Conservation (phyloP, 2,888 invertebrate species). For the Ametastegia equiseti region DNA sequence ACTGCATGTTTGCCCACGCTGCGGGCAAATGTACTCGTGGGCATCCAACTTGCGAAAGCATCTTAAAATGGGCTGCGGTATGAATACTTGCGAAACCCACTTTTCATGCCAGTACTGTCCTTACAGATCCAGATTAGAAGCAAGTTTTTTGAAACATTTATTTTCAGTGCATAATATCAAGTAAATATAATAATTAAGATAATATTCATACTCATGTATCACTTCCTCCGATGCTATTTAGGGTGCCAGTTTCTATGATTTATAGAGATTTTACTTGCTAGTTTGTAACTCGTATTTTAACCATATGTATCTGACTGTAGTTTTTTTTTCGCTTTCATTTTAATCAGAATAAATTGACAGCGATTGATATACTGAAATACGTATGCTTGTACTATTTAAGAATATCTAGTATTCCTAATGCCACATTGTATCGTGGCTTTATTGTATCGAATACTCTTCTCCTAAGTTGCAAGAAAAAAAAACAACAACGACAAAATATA, state of each 20-base stretch:
- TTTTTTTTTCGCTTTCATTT: neutral
- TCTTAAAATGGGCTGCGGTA: conserved; percentile 74
- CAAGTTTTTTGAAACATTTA: conserved; percentile 73
- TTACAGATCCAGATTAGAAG: conserved; percentile 75
- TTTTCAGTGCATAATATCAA: conserved; percentile 75
- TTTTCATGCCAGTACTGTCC: conserved; percentile 76
- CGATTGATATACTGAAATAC: neutral
- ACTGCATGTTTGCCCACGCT: conserved; percentile 73
- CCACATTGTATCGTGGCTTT: conserved; percentile 11
- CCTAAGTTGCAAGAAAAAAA: conserved; percentile 13
- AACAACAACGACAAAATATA: no score
- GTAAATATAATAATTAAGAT: conserved; percentile 55
- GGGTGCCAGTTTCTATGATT: neutral
- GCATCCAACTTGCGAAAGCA: conserved; percentile 74
- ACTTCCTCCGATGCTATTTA: neutral
- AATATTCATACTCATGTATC: neutral
- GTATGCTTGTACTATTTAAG: conserved; percentile 21
- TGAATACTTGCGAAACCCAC: conserved; percentile 74
- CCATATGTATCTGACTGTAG: neutral
- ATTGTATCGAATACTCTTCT: neutral
- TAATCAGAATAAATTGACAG: neutral
- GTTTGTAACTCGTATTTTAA: neutral
- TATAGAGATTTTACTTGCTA: neutral
- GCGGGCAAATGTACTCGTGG: conserved; percentile 75
- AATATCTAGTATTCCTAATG: neutral